These are phyloP conservation scores for Arizona elegans DNA, from an alignment of 2,113 vertebrate genomes.

Conservation along the genomic window DNA sequence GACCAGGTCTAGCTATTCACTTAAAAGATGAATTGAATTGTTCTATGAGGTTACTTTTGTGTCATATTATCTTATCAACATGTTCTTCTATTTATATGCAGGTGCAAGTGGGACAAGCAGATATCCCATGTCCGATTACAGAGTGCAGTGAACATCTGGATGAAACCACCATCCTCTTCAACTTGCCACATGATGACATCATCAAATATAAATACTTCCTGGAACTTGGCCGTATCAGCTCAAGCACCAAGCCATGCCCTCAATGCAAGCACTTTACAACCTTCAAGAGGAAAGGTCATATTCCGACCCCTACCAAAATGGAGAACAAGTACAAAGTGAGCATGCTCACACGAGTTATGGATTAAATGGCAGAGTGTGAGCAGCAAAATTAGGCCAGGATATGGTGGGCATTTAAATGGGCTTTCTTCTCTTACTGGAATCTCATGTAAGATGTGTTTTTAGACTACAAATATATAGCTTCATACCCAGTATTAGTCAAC, in stretches of 20 bases:
- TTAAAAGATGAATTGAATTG: not conserved
- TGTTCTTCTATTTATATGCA: slow-evolving; percentile 55
- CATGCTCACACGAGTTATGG: slow-evolving; percentile 52
- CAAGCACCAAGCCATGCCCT: slow-evolving; percentile 95
- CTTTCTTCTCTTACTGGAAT: slow-evolving; percentile 47
- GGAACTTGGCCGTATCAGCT: slow-evolving; percentile 91
- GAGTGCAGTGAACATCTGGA: slow-evolving; percentile 92
- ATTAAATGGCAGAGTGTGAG: slow-evolving; percentile 50
- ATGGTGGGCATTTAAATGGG: slow-evolving; percentile 51
- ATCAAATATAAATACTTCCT: slow-evolving; percentile 93
- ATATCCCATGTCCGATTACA: slow-evolving; percentile 89
- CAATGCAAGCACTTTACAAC: slow-evolving; percentile 96
- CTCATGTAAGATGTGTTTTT: slow-evolving; percentile 41
- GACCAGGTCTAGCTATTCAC: not conserved
- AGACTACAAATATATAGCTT: slow-evolving; percentile 38
- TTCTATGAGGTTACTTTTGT: not conserved
- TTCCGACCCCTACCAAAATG: slow-evolving; percentile 78
- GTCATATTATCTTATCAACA: not conserved
- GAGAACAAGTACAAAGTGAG: slow-evolving; percentile 97
- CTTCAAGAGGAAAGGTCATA: slow-evolving; percentile 81
- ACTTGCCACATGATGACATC: slow-evolving; percentile 84
- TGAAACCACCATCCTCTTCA: slow-evolving; percentile 83
- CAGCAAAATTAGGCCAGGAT: slow-evolving; percentile 45
- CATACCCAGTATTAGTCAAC: not conserved
- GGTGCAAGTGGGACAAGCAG: slow-evolving; percentile 84